These are phyloP conservation scores for Cerastis rubricosa DNA, from an alignment of 2,888 invertebrate species.

Conservation along the genomic window DNA sequence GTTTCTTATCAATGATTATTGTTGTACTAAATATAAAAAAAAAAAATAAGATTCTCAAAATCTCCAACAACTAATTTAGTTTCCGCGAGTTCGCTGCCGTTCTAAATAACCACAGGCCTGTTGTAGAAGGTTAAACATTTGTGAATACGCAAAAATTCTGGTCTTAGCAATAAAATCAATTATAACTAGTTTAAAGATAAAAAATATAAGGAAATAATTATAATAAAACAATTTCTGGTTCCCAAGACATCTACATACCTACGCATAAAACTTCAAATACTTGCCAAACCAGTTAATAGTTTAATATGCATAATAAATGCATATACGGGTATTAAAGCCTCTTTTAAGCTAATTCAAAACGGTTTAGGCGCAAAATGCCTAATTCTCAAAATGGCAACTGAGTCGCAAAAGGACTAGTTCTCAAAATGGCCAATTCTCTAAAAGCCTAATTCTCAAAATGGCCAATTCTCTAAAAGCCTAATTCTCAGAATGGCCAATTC, in stretches of 20 bases:
- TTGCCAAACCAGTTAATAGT: background rate
- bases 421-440: too few species aligned
- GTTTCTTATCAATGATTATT: background rate
- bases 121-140: background rate
- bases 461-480: too few species aligned
- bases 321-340: background rate
- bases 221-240: background rate
- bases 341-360: too few species aligned
- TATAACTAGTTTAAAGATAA: background rate
- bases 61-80: background rate
- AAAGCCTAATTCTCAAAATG: too few species aligned
- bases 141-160: background rate
- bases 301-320: background rate
- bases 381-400: too few species aligned
- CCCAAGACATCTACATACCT: background rate
- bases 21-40: background rate
- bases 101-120: background rate
- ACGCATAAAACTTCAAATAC: background rate
- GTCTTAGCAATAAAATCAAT: background rate
- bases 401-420: too few species aligned
- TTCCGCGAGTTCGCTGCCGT: background rate
- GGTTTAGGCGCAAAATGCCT: too few species aligned
- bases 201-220: conserved; percentile 3
- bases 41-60: background rate
- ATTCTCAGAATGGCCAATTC: too few species aligned